Evolutionary conservation across 2,888 invertebrate genomes (phyloP), one percentile per base, ranked within the genome.

Genomic region (Nematopogon swammerdamellus): DNA sequence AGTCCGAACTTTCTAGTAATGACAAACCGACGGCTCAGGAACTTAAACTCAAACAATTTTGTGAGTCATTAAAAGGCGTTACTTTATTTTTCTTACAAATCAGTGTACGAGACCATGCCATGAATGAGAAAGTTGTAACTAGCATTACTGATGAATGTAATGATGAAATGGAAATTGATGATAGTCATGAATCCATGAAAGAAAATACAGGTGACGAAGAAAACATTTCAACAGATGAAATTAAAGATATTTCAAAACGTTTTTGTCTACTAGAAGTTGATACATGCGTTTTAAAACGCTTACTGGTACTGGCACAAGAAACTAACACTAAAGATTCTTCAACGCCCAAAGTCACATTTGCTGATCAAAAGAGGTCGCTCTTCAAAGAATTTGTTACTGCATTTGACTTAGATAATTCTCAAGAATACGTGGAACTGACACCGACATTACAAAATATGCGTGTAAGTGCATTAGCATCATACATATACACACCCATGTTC

Each of bases 211-310:
- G 19, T n/a, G 11, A 44, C 19, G 43, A 48, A 5, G 49, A 53
- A 10, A 17, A 19, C 18, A n/a, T 30, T 46, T 50, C 30, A 30
- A 51, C 53, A 17, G 44, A 49, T 19, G 50, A 55, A 17, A 14
- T 19, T 5, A 44, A 52, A 44, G 19, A 44, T 17, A 5, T 10
- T 19, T 3, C 36, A 52, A 14, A 50, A 18, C 43, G 57, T 45
- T 74, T 73, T 54, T 66, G 68, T 54, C 70, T 83, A 19, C 70
- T 82, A 48, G 75, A 77, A 56, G 81, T 82, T 58, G 83, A 88
- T 60, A 79, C 83, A 60, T 80, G 81, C 51, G 85, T 84, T 54
- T 73, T 88, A 47, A 85, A 87, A 64, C 82, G 84, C 58, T 65
- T 88, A 46, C 65, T 88, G 42, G 81, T 85, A 58, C 68, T 88